A percentile compares a stretch with the other conserved stretches of the same genome.
Evolutionary conservation across 2,797 vertebrate genomes (phyloP).

Genomic region (Apodemus agrarius): DNA sequence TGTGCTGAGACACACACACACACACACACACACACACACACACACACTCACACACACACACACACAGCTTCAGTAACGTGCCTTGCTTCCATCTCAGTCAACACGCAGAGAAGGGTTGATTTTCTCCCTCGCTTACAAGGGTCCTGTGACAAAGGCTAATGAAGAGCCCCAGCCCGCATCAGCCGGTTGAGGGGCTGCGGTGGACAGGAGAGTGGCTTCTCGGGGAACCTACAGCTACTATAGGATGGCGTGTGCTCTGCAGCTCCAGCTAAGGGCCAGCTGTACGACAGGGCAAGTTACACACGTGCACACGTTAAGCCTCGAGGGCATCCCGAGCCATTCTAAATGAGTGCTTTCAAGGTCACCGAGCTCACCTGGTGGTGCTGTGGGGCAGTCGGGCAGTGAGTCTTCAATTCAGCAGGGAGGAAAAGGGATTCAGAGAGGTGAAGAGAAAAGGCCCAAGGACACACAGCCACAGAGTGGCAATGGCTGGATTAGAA

Average conservation of each 20-base stretch:
- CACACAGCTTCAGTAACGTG: not conserved
- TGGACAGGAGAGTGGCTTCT: not conserved
- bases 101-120: not conserved
- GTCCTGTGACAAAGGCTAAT: not conserved
- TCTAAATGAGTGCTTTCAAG: not conserved
- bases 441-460: not conserved
- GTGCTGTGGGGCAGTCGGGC: not conserved
- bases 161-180: not conserved
- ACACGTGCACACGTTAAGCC: accelerated
- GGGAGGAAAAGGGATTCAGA: not conserved
- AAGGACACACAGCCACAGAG: not conserved
- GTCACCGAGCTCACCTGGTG: not conserved
- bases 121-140: slow-evolving; percentile 21
- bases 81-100: not conserved
- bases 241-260: not conserved
- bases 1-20: not conserved
- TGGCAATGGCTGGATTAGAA: not conserved
- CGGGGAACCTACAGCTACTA: not conserved
- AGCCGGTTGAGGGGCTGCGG: not conserved
- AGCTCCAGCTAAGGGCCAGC: not conserved
- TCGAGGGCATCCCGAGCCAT: accelerated
- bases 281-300: not conserved
- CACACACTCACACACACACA: not conserved
- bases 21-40: not conserved
- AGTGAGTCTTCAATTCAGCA: not conserved